Evolutionary conservation across 2,113 vertebrate species (phyloP).

Genomic region (Ariopsis seemanni): DNA sequence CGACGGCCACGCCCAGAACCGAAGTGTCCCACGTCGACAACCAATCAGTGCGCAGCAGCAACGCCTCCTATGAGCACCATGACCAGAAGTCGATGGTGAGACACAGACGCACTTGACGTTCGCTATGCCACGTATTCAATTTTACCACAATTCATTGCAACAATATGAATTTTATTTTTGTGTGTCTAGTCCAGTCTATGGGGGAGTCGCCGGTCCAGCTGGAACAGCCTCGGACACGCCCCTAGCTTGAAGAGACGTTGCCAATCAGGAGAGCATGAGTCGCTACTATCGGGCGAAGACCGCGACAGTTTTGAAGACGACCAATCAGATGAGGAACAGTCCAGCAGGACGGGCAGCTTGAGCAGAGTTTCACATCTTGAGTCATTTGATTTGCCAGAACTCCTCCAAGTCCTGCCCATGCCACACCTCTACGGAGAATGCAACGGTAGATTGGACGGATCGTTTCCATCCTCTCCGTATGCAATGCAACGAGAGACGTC

Average conservation of each 20-base stretch:
- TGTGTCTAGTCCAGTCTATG: constrained; percentile 68
- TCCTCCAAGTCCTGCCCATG: constrained; percentile 74
- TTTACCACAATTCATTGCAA: neutral
- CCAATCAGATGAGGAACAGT: constrained; percentile 72
- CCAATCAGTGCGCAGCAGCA: constrained; percentile 82
- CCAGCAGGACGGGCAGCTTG: constrained; percentile 67
- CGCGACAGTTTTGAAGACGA: constrained; percentile 77
- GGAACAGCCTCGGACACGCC: constrained; percentile 88
- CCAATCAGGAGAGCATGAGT: constrained; percentile 88
- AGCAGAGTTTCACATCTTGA: constrained; percentile 57
- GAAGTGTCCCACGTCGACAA: constrained; percentile 74
- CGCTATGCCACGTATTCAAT: neutral
- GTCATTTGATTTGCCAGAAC: constrained; percentile 80
- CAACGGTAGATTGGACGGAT: constrained; percentile 73
- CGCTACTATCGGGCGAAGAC: constrained; percentile 83
- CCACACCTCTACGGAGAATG: constrained; percentile 73
- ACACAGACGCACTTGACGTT: neutral
- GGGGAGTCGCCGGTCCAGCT: constrained; percentile 92
- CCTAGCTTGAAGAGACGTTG: constrained; percentile 87
- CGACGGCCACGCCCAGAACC: constrained; percentile 85
- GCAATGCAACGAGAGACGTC: neutral
- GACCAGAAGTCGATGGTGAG: constrained; percentile 89
- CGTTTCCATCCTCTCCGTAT: constrained; percentile 24
- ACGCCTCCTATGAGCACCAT: constrained; percentile 76
- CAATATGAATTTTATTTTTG: constrained; percentile 44